Conservation (phyloP, 2,113 vertebrate genomes). For the Prinia subflava region DNA sequence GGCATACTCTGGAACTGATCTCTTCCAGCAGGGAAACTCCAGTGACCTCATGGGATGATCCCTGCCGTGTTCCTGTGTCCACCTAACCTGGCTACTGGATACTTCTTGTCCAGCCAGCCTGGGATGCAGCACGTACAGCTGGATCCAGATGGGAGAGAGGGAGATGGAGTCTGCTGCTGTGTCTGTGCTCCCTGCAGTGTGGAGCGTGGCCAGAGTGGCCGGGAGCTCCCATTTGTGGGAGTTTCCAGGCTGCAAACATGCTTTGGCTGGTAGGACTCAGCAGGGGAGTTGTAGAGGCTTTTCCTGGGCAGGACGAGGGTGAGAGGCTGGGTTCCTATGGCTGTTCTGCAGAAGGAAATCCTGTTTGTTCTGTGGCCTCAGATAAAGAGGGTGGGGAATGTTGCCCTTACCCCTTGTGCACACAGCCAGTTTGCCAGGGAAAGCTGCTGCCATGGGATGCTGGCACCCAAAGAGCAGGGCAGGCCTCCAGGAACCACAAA, state of each 20-base stretch:
- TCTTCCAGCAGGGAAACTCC: background rate
- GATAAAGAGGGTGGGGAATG: conserved; percentile 4
- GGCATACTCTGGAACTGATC: background rate
- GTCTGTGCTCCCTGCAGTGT: background rate
- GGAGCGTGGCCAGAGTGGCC: accelerated
- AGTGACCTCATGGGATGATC: background rate
- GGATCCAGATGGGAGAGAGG: background rate
- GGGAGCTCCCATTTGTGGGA: accelerated
- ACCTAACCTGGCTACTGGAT: background rate
- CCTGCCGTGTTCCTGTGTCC: background rate
- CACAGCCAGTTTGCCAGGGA: background rate
- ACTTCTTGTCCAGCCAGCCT: background rate
- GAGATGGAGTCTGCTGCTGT: background rate
- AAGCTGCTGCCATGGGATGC: background rate
- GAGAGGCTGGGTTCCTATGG: background rate
- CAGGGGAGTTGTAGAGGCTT: background rate
- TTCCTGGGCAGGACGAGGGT: background rate
- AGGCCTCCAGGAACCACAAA: background rate
- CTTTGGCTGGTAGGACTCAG: background rate
- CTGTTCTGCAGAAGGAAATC: background rate
- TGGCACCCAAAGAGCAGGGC: background rate
- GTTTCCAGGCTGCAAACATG: background rate
- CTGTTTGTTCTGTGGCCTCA: background rate
- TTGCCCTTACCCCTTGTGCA: background rate
- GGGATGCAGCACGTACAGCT: background rate